Evolutionary conservation across 2,113 vertebrate species (phyloP).

Genomic region (Phaethornis superciliosus): DNA sequence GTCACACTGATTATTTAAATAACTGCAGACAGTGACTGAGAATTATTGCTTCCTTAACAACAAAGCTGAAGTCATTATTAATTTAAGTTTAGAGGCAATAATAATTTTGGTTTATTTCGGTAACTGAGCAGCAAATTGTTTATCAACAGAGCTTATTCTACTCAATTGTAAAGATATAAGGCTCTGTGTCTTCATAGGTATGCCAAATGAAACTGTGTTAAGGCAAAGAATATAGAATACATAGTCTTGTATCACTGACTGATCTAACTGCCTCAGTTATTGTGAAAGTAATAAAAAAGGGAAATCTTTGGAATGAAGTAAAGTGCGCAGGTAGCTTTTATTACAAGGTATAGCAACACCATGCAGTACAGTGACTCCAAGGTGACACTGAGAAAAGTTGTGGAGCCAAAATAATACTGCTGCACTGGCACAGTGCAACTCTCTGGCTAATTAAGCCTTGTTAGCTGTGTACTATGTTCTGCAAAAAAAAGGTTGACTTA

Average conservation of each 20-base stretch:
- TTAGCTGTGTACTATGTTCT: not conserved
- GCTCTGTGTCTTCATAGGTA: not conserved
- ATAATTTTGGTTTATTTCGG: not conserved
- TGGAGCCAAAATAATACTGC: not conserved
- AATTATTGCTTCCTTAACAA: not conserved
- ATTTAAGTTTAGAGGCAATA: not conserved
- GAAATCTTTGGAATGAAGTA: not conserved
- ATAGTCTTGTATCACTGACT: not conserved
- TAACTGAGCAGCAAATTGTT: not conserved
- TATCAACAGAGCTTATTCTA: not conserved
- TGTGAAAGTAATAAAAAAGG: not conserved
- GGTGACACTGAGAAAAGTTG: not conserved
- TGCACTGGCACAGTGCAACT: not conserved
- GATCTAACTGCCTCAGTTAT: not conserved
- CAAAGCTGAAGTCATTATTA: not conserved
- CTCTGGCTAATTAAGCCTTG: not conserved
- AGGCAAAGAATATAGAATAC: not conserved
- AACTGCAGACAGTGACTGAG: not conserved
- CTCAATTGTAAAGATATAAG: not conserved
- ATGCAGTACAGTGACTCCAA: not conserved
- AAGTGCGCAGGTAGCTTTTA: not conserved
- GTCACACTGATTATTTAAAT: not conserved
- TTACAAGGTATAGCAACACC: not conserved
- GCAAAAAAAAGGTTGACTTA: not conserved
- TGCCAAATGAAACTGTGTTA: not conserved